Conservation (phyloP, 2,797 vertebrate species). For the Melanotaenia pygmaea region DNA sequence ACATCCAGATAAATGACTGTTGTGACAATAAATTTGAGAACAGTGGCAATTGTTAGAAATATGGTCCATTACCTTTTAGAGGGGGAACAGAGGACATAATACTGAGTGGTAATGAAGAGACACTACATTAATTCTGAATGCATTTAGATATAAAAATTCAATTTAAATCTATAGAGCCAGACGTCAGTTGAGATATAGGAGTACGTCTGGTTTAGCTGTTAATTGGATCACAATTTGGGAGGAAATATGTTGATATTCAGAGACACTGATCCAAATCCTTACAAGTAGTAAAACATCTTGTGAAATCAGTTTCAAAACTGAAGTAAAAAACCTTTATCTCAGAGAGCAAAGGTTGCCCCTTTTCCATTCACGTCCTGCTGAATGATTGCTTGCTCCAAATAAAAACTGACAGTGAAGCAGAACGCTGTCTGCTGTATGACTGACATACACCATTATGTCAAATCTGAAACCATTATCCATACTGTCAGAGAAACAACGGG, state of each 20-base stretch:
- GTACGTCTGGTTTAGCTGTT: not conserved
- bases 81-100: not conserved
- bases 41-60: not conserved
- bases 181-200: not conserved
- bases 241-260: not conserved
- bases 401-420: not conserved
- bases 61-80: slow-evolving; percentile 1
- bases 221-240: not conserved
- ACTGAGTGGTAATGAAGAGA: not conserved
- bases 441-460: slow-evolving; percentile 7
- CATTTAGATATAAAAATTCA: slow-evolving; percentile 1
- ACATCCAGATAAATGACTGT: not conserved
- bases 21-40: not conserved
- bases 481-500: not conserved
- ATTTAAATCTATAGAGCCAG: not conserved
- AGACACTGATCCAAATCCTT: not conserved
- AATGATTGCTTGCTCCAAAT: not conserved
- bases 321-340: too few relatives aligned
- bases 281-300: not conserved
- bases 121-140: slow-evolving; percentile 9
- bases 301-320: too few relatives aligned
- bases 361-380: not conserved
- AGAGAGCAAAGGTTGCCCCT: not conserved
- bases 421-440: not conserved
- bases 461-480: slow-evolving; percentile 3